Percentiles rank a stretch among this genome's conserved stretches.
These are phyloP conservation scores for Orius insidiosus DNA, from an alignment of 1,140 invertebrate genomes.

Conservation along the genomic window DNA sequence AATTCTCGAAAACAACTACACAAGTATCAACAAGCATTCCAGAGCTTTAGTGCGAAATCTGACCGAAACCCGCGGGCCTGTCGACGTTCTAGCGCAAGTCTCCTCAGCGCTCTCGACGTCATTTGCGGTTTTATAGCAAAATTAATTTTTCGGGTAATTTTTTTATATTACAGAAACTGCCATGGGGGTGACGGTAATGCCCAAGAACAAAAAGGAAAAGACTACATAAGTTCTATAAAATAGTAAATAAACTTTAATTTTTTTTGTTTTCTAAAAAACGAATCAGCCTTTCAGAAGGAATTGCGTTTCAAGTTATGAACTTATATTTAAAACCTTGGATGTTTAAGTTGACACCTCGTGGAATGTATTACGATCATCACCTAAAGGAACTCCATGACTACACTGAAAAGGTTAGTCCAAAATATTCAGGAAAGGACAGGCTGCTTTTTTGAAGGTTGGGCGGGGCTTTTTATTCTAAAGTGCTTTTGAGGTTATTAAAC, in stretches of 20 bases:
- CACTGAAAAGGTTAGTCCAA: constrained; percentile 28
- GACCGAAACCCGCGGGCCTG: constrained; percentile 17
- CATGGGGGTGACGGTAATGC: constrained; percentile 50
- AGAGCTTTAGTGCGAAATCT: no score
- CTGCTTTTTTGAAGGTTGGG: no score
- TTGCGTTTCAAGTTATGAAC: constrained; percentile 28
- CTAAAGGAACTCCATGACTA: constrained; percentile 40
- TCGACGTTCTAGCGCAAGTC: constrained; percentile 37
- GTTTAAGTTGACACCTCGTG: constrained; percentile 32
- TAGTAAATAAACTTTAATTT: constrained; percentile 27
- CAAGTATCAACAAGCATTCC: not conserved
- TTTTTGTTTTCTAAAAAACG: constrained; percentile 30
- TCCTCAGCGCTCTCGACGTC: constrained; percentile 49
- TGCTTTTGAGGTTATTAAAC: no score
- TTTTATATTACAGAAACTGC: constrained; percentile 34
- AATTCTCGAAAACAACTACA: not conserved
- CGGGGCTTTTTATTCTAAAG: no score
- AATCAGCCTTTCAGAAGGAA: constrained; percentile 24
- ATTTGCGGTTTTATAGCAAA: constrained; percentile 39
- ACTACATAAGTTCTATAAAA: no score
- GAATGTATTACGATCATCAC: constrained; percentile 31
- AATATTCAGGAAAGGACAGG: no score
- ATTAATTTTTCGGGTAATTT: constrained; percentile 9
- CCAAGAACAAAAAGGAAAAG: constrained; percentile 25
- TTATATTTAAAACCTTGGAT: constrained; percentile 36